Evolutionary conservation across 2,113 vertebrate genomes (phyloP).

Genomic region (Nipponia nippon): DNA sequence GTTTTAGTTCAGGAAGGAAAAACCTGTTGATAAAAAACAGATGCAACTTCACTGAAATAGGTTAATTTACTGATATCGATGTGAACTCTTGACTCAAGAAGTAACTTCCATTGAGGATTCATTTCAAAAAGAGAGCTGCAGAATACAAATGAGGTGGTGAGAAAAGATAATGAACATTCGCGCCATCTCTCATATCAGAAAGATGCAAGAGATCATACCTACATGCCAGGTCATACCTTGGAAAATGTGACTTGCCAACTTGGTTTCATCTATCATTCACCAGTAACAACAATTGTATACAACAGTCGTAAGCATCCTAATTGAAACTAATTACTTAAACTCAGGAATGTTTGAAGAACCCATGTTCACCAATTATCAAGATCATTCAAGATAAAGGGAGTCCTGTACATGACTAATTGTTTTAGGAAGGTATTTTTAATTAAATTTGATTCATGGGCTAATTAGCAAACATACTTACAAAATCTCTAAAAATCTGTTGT

Average conservation of each 20-base stretch:
- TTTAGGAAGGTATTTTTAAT: background rate
- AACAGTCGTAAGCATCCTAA: background rate
- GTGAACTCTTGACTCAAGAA: background rate
- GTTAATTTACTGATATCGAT: background rate
- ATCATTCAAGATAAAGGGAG: background rate
- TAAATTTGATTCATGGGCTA: background rate
- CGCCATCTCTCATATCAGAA: background rate
- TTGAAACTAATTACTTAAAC: background rate
- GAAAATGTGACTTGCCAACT: background rate
- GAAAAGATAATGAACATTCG: background rate
- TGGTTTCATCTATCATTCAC: background rate
- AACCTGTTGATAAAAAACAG: background rate
- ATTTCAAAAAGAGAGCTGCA: background rate
- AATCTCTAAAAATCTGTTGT: background rate
- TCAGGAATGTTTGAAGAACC: background rate
- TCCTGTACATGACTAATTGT: background rate
- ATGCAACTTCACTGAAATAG: background rate
- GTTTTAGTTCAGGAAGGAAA: background rate
- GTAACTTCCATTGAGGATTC: background rate
- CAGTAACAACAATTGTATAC: background rate
- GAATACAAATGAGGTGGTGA: background rate
- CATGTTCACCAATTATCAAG: background rate
- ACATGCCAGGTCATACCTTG: background rate
- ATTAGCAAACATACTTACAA: background rate
- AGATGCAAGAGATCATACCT: background rate